Conservation (phyloP, 2,113 vertebrate species). For the Periophthalmodon schlosseri region DNA sequence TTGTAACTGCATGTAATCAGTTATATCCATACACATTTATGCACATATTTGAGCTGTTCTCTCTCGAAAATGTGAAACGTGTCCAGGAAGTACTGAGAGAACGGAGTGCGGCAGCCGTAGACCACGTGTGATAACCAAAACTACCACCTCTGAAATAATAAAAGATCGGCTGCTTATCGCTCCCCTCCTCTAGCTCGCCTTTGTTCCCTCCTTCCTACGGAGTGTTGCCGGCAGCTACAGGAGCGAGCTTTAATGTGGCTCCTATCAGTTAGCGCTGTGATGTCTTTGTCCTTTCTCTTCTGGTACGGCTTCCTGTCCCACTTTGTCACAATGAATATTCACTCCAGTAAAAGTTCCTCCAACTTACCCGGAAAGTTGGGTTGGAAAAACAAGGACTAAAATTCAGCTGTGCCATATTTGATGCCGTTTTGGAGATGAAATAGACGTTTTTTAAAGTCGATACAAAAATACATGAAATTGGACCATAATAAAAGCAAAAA, state of each 20-base stretch:
- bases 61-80: conserved; percentile 12
- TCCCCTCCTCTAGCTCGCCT: conserved; percentile 45
- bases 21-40: background rate
- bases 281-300: conserved; percentile 61
- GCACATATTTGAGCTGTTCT: background rate
- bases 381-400: conserved; percentile 21
- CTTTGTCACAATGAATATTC: conserved; percentile 56
- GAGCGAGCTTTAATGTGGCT: conserved; percentile 55
- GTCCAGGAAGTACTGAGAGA: conserved; percentile 8
- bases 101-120: conserved; percentile 7
- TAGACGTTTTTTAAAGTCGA: background rate
- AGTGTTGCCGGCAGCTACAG: conserved; percentile 54
- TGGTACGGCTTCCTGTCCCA: conserved; percentile 49
- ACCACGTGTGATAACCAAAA: conserved; percentile 50
- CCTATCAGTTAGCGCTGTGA: conserved; percentile 59
- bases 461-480: background rate
- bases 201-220: conserved; percentile 49
- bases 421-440: background rate
- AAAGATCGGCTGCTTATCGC: conserved; percentile 61
- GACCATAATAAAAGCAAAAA: background rate
- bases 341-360: conserved; percentile 52
- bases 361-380: conserved; percentile 54
- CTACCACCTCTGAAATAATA: conserved; percentile 60
- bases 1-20: background rate
- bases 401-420: background rate